These are phyloP conservation scores for Champsocephalus gunnari DNA, from an alignment of 2,797 vertebrate genomes.

Conservation along the genomic window DNA sequence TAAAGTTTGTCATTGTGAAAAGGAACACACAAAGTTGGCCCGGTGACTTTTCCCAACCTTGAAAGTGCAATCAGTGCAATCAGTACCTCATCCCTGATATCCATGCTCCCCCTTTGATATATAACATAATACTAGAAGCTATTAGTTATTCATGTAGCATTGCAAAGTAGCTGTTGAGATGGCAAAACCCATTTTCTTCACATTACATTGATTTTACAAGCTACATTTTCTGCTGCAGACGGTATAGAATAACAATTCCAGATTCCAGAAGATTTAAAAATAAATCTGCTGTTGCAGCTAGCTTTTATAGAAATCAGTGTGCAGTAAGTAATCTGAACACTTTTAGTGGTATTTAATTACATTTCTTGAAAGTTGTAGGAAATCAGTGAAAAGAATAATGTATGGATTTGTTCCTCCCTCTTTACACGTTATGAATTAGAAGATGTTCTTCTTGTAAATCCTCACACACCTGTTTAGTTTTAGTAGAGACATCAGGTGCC, in stretches of 20 bases:
- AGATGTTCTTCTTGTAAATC: conserved; percentile 4
- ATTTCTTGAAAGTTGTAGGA: conserved; percentile 5
- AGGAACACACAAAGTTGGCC: background rate
- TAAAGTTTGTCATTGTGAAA: conserved; percentile 26
- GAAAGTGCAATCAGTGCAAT: conserved; percentile 71
- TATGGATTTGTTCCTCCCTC: conserved; percentile 11
- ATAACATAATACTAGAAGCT: conserved; percentile 66
- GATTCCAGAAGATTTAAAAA: conserved; percentile 47
- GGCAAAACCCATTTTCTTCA: conserved; percentile 32
- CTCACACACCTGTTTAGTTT: background rate
- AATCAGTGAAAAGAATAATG: conserved; percentile 10
- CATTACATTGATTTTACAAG: conserved; percentile 74
- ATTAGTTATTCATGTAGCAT: conserved; percentile 57
- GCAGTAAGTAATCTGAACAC: conserved; percentile 17
- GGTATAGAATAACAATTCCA: conserved; percentile 49
- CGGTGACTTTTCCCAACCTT: conserved; percentile 76
- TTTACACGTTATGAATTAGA: conserved; percentile 10
- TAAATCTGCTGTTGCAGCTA: conserved; percentile 20
- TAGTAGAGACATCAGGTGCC: background rate
- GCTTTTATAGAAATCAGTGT: conserved; percentile 13
- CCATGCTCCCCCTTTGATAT: conserved; percentile 55
- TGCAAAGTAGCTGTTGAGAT: conserved; percentile 42
- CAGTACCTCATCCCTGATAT: conserved; percentile 57
- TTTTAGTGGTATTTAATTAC: background rate
- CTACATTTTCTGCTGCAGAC: conserved; percentile 43